Conservation (phyloP, 2,888 invertebrate species). For the Enchytraeus crypticus region DNA sequence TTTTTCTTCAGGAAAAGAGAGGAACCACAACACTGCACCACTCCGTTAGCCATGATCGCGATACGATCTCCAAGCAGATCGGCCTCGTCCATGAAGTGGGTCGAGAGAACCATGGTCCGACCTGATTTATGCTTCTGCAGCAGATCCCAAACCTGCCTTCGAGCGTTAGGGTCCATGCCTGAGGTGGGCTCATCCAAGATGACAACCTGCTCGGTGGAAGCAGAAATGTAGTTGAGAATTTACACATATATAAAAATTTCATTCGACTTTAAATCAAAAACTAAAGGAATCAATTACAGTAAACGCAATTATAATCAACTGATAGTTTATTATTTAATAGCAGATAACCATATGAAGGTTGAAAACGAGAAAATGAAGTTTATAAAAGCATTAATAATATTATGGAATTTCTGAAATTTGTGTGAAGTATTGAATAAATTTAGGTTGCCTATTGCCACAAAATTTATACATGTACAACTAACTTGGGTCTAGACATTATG, state of each 20-base stretch:
- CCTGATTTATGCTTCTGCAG: slow-evolving; percentile 57
- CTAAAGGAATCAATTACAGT: neutral
- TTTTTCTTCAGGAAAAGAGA: slow-evolving; percentile 65
- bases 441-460: no score
- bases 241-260: neutral
- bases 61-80: slow-evolving; percentile 76
- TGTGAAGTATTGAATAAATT: no score
- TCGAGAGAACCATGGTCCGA: slow-evolving; percentile 67
- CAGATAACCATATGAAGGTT: no score
- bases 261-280: neutral
- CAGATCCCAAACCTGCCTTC: slow-evolving; percentile 64
- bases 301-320: neutral
- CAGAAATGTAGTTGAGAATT: neutral
- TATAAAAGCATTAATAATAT: no score
- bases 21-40: slow-evolving; percentile 69
- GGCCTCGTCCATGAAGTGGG: slow-evolving; percentile 79
- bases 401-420: no score
- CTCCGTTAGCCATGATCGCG: slow-evolving; percentile 74
- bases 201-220: slow-evolving; percentile 30
- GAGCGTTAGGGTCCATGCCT: slow-evolving; percentile 54
- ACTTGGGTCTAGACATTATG: no score
- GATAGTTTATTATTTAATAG: neutral
- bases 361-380: no score
- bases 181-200: slow-evolving; percentile 54
- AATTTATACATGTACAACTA: no score